These are phyloP conservation scores for Hymenopus coronatus DNA, from an alignment of 2,888 invertebrate genomes.

Conservation along the genomic window DNA sequence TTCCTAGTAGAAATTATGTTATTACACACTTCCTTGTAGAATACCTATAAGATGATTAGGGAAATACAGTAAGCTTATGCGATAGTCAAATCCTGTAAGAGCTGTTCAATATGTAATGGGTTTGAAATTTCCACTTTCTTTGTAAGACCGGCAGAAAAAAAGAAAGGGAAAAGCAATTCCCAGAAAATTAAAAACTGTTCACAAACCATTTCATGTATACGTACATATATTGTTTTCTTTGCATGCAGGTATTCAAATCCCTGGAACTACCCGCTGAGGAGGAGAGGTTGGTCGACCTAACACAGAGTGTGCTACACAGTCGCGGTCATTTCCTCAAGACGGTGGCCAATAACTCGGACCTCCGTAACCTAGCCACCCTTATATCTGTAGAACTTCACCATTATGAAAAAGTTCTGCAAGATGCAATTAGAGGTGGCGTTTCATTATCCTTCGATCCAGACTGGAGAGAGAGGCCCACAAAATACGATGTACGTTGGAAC, in stretches of 20 bases:
- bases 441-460: constrained; percentile 40
- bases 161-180: no score
- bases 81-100: no score
- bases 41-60: no score
- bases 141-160: no score
- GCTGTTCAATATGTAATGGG: no score
- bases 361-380: constrained; percentile 2
- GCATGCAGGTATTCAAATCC: constrained; percentile 64
- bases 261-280: constrained; percentile 77
- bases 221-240: neutral
- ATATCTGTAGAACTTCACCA: constrained; percentile 42
- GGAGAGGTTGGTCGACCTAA: constrained; percentile 55
- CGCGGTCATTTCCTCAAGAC: constrained; percentile 59
- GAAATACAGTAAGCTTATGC: no score
- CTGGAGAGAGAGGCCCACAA: constrained; percentile 3
- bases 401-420: constrained; percentile 59
- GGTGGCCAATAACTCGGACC: constrained; percentile 59
- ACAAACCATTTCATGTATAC: no score
- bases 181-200: no score
- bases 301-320: constrained; percentile 48
- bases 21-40: no score
- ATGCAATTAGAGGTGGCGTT: constrained; percentile 69
- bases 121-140: no score
- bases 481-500: constrained; percentile 58
- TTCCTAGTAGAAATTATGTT: no score